Evolutionary conservation across 2,888 invertebrate genomes (phyloP), one percentile per base, ranked within the genome.

Genomic region (Automeris io): DNA sequence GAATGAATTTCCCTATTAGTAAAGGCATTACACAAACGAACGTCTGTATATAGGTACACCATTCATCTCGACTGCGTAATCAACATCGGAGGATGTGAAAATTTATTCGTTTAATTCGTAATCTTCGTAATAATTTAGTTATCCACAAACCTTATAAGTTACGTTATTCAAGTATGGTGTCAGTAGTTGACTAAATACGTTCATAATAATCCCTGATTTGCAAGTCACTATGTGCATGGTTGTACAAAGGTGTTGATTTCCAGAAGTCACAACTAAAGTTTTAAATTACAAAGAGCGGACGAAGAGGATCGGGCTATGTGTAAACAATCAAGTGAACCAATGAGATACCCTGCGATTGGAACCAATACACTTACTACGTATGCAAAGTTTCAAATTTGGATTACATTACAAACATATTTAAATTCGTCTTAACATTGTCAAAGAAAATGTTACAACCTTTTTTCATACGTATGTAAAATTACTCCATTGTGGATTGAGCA

Each of bases 1-100:
- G 56, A 61, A 67, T 61, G 56, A 70, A 71, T 75, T 73, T 73
- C 64, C 72, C 62, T 72, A 71, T 72, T 70, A 70, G 71, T 58
- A 58, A 54, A 68, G 61, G 54, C 57, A 70, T 71, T 72, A 68
- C 66, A 68, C 66, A 66, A 69, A 69, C 62, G 55, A 56, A 55
- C 56, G 52, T 65, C 59, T 50, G 37, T 49, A 56, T 57, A 62
- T 54, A n/a, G n/a, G 57, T 57, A 67, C 61, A 60, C 57, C 54
- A 58, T 68, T 66, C 59, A 62, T 61, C 57, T 67, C 55, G 54
- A 67, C 70, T 70, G 62, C 65, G 70, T 39, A 39, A 39, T 34
- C 29, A 22, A 29, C 18, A 32, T 23, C 32, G n/a, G 32, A 37
- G 32, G 32, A 3, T 11, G 7, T 22, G n/a, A 23, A 18, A 18